Evolutionary conservation across 2,888 invertebrate species (phyloP).

Genomic region (Silvanus unidentatus): DNA sequence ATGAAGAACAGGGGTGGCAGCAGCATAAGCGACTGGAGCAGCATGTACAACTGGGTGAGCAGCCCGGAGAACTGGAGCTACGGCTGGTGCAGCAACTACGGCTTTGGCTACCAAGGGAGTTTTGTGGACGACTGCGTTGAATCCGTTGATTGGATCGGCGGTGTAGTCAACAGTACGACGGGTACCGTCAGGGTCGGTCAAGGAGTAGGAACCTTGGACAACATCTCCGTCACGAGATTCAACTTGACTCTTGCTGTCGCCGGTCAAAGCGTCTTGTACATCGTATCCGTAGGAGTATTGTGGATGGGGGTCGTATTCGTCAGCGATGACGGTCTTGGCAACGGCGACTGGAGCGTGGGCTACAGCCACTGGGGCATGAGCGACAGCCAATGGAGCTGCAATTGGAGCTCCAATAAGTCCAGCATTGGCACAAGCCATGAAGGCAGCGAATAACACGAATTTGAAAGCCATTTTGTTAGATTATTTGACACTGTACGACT

Average conservation of each 20-base stretch:
- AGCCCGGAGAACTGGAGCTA: constrained; percentile 44
- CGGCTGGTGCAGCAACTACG: constrained; percentile 38
- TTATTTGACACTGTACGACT: too few species aligned
- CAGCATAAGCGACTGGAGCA: constrained; percentile 12
- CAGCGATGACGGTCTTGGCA: constrained; percentile 19
- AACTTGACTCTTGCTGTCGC: constrained; percentile 52
- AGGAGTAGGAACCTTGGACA: constrained; percentile 58
- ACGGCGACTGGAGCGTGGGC: constrained; percentile 14
- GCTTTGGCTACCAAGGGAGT: constrained; percentile 21
- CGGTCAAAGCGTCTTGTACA: constrained; percentile 61
- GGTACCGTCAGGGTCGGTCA: constrained; percentile 60
- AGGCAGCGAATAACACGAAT: constrained; percentile 22
- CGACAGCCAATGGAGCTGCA: constrained; percentile 20
- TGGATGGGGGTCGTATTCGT: constrained; percentile 55
- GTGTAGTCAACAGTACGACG: constrained; percentile 59
- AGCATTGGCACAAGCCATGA: constrained; percentile 21
- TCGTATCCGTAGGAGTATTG: constrained; percentile 65
- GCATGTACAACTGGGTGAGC: constrained; percentile 34
- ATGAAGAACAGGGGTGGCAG: constrained; percentile 27
- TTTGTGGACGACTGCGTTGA: constrained; percentile 42
- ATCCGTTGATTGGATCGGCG: constrained; percentile 61
- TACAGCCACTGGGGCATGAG: constrained; percentile 14
- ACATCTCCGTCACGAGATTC: constrained; percentile 57
- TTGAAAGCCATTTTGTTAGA: neutral
- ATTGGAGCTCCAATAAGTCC: constrained; percentile 14